Conservation (phyloP, 2,113 vertebrate species). For the Salminus brasiliensis region DNA sequence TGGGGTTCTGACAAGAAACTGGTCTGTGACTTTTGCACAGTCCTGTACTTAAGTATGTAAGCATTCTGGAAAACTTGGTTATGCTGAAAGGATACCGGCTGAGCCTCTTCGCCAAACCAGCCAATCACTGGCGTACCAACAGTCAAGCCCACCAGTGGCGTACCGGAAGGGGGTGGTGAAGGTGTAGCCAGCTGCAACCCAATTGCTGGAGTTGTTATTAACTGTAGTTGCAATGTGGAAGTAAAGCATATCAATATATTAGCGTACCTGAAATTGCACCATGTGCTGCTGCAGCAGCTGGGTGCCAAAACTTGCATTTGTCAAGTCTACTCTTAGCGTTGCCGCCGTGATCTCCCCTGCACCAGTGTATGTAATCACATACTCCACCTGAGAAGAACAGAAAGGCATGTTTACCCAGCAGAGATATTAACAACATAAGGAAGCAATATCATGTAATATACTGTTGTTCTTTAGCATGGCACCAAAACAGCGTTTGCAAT, state of each 20-base stretch:
- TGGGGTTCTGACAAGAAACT: too few species aligned
- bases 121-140: conserved; percentile 64
- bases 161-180: background rate
- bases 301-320: conserved; percentile 40
- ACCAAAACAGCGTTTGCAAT: too few species aligned
- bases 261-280: conserved; percentile 68
- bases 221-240: background rate
- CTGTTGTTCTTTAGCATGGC: too few species aligned
- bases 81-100: conserved; percentile 70
- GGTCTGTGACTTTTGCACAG: too few species aligned
- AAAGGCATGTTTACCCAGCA: background rate
- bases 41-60: background rate
- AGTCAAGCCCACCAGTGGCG: conserved; percentile 59
- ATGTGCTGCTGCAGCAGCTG: conserved; percentile 66
- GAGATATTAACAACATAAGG: too few species aligned
- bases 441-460: background rate
- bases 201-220: background rate
- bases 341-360: conserved; percentile 63
- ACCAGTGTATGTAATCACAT: conserved; percentile 66
- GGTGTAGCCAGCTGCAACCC: conserved; percentile 58
- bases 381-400: conserved; percentile 66
- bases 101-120: conserved; percentile 52
- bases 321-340: conserved; percentile 51
- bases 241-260: background rate
- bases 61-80: background rate